Evolutionary conservation across 1,140 invertebrate genomes (phyloP).

Genomic region (Panagrolaimus sp.): DNA sequence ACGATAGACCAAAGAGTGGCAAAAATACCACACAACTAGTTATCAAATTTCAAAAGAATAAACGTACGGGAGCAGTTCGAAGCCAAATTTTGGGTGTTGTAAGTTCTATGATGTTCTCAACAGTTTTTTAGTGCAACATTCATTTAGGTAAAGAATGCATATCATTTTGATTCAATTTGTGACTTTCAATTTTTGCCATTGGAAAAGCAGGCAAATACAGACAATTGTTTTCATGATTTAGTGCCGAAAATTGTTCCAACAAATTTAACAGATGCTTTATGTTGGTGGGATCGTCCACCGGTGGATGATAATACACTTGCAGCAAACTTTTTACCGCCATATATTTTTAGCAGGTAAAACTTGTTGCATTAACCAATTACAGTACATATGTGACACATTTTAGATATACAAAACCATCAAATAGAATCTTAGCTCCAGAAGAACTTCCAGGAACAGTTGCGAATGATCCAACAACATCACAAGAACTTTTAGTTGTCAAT

Average conservation of each 20-base stretch:
- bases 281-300: not conserved
- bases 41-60: not conserved
- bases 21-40: not conserved
- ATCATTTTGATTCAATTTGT: slow-evolving; percentile 8
- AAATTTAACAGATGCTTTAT: slow-evolving; percentile 10
- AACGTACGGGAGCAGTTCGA: slow-evolving; percentile 1
- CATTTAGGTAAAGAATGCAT: not conserved
- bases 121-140: no score
- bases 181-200: slow-evolving; percentile 2
- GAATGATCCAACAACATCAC: not conserved
- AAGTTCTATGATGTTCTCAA: slow-evolving; percentile 4
- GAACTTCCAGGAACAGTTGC: not conserved
- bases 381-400: no score
- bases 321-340: not conserved
- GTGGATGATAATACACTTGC: not conserved
- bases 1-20: not conserved
- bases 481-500: not conserved
- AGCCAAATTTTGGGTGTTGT: slow-evolving; percentile 47
- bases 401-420: not conserved
- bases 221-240: not conserved
- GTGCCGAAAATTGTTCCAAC: not conserved
- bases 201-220: not conserved
- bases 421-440: not conserved
- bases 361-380: not conserved
- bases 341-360: slow-evolving; percentile 5